These are phyloP conservation scores for Callimorpha dominula DNA, from an alignment of 2,888 invertebrate species.

Conservation along the genomic window DNA sequence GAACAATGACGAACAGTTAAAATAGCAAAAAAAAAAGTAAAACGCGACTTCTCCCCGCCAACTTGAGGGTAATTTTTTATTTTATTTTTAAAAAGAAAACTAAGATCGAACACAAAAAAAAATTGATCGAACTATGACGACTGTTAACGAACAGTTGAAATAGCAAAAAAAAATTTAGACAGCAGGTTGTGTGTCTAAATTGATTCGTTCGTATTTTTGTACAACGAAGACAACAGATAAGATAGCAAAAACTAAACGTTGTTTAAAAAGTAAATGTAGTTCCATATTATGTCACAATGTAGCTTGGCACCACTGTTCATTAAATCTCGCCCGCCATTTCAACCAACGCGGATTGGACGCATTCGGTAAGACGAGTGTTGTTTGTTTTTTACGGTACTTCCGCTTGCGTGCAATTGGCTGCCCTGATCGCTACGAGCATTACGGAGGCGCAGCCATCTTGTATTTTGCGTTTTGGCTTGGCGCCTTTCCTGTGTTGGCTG, in stretches of 20 bases:
- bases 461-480: slow-evolving; percentile 82
- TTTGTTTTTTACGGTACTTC: slow-evolving; percentile 68
- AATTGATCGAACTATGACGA: no score
- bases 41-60: no score
- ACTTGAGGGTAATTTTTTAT: no score
- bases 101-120: no score
- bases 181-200: no score
- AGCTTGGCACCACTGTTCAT: slow-evolving; percentile 78
- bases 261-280: slow-evolving; percentile 31
- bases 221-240: background rate
- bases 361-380: slow-evolving; percentile 36
- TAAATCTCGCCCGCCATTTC: slow-evolving; percentile 66
- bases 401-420: slow-evolving; percentile 68
- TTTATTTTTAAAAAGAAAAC: no score
- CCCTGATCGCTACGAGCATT: slow-evolving; percentile 54
- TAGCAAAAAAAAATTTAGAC: no score
- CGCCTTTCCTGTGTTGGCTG: slow-evolving; percentile 85
- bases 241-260: slow-evolving; percentile 50
- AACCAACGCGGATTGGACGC: slow-evolving; percentile 63
- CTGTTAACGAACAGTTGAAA: no score
- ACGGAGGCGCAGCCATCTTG: slow-evolving; percentile 80
- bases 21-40: no score
- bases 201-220: no score
- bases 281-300: slow-evolving; percentile 45
- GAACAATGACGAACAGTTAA: no score